Percentiles rank a stretch among this genome's conserved stretches.
Conservation (phyloP, 1,140 invertebrate species). For the Brachionus asplanchnoidis region DNA sequence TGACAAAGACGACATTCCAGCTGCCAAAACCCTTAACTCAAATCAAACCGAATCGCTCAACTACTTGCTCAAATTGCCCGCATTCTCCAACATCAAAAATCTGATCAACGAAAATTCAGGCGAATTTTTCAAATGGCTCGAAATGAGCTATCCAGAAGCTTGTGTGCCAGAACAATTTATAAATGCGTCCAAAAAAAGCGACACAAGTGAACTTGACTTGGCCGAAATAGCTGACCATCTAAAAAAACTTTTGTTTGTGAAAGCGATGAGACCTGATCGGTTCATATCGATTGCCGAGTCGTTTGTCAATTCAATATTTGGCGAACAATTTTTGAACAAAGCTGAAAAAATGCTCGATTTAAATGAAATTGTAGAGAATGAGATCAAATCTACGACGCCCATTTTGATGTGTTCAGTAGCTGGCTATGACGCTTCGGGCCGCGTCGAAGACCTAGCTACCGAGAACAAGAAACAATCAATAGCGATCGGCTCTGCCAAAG, state of each 20-base stretch:
- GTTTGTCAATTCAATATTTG: no score
- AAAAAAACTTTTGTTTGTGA: conserved; percentile 60
- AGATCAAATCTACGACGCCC: no score
- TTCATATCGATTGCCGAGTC: no score
- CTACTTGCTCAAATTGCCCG: no score
- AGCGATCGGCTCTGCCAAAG: conserved; percentile 96
- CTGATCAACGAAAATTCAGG: conserved; percentile 62
- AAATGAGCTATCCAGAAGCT: conserved; percentile 80
- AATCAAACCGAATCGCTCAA: no score
- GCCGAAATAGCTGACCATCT: neutral
- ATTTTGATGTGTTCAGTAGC: conserved; percentile 91
- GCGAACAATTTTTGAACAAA: no score
- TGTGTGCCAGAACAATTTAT: conserved; percentile 71
- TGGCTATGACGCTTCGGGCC: conserved; percentile 91
- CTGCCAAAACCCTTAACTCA: no score
- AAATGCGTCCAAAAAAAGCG: neutral
- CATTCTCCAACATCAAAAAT: no score
- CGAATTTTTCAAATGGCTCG: conserved; percentile 78
- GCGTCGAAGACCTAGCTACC: conserved; percentile 92
- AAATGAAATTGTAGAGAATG: no score
- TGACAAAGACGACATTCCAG: no score
- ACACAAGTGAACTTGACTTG: neutral
- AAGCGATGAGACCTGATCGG: no score
- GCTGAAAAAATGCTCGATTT: no score
- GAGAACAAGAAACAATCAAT: conserved; percentile 90